These are phyloP conservation scores for Hypselothyrea guttata DNA, from an alignment of 2,888 invertebrate species.

Conservation along the genomic window DNA sequence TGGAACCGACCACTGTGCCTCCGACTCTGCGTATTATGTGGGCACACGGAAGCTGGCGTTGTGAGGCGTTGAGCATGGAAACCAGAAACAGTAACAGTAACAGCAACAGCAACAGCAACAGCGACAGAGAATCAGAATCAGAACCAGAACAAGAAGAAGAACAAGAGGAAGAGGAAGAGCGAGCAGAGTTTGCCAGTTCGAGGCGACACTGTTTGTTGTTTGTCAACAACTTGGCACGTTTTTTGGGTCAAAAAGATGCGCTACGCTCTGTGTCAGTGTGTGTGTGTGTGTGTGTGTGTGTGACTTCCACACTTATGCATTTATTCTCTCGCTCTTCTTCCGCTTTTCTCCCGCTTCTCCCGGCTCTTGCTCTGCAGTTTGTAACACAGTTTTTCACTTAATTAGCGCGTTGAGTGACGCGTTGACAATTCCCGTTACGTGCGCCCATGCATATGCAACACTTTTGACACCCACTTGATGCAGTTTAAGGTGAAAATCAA, in stretches of 20 bases:
- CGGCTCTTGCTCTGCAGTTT: constrained; percentile 42
- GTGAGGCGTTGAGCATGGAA: constrained; percentile 16
- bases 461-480: constrained; percentile 17
- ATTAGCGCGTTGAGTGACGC: constrained; percentile 72
- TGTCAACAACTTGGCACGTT: constrained; percentile 72
- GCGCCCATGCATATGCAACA: constrained; percentile 58
- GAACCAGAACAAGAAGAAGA: constrained; percentile 18
- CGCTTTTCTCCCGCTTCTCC: not conserved
- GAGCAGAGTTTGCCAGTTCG: constrained; percentile 13
- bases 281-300: constrained; percentile 1
- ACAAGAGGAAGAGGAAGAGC: no score
- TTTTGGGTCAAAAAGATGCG: constrained; percentile 62
- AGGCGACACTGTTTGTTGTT: constrained; percentile 60
- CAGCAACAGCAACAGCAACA: constrained; percentile 16
- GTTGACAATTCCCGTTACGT: constrained; percentile 68
- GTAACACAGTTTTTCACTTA: constrained; percentile 75
- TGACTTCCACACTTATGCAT: not conserved
- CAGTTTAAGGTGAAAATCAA: not conserved
- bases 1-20: constrained; percentile 9
- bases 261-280: not conserved
- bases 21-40: constrained; percentile 58
- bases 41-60: constrained; percentile 52
- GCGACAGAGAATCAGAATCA: constrained; percentile 21
- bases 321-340: not conserved
- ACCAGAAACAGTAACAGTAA: constrained; percentile 15